Conservation (phyloP, 2,113 vertebrate species). For the Sphyrna mokarran region DNA sequence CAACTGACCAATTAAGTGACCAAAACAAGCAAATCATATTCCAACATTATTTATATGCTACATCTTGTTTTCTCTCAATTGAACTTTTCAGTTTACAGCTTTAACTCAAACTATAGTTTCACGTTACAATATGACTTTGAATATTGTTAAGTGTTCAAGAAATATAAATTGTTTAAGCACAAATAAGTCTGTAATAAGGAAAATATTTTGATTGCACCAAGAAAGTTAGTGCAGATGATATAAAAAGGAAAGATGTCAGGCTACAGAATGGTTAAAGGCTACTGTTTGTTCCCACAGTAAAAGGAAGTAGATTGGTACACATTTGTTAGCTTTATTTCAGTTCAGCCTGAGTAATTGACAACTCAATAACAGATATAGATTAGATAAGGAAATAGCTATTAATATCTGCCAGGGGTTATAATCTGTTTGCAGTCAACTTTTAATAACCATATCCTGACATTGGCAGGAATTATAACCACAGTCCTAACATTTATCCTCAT, state of each 20-base stretch:
- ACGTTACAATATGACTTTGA: background rate
- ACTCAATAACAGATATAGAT: background rate
- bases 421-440: background rate
- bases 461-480: background rate
- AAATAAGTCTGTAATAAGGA: background rate
- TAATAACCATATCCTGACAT: background rate
- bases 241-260: background rate
- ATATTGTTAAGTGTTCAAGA: background rate
- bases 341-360: background rate
- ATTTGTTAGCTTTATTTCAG: background rate
- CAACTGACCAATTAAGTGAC: background rate
- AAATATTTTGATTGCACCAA: background rate
- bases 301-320: background rate
- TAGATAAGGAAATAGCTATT: background rate
- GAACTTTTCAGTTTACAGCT: background rate
- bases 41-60: background rate
- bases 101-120: background rate
- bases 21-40: background rate
- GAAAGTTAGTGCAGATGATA: background rate
- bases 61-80: background rate
- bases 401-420: background rate
- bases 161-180: background rate
- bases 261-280: background rate
- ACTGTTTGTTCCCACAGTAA: background rate
- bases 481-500: background rate